These are phyloP conservation scores for Cyclina sinensis DNA, from an alignment of 1,140 invertebrate genomes.

Conservation along the genomic window DNA sequence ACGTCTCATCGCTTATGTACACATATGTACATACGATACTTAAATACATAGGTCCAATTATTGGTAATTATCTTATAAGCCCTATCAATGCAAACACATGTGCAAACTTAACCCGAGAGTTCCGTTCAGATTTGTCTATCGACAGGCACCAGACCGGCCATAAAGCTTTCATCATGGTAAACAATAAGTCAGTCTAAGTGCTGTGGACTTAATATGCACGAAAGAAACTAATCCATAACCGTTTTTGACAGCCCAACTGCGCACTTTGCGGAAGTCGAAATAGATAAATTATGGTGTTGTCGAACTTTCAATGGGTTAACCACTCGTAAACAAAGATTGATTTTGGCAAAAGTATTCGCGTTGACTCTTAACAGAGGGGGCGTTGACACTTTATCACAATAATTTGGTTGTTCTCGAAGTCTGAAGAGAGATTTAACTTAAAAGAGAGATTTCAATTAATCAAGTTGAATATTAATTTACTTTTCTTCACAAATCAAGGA, in stretches of 20 bases:
- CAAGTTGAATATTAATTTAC: not conserved
- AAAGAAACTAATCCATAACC: slow-evolving; percentile 28
- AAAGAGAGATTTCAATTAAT: slow-evolving; percentile 2
- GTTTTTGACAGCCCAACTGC: not conserved
- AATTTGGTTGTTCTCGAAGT: not conserved
- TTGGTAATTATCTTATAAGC: not conserved
- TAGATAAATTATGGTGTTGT: slow-evolving; percentile 34
- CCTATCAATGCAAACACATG: slow-evolving; percentile 5
- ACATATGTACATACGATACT: not conserved
- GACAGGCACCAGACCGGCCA: not conserved
- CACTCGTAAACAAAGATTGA: slow-evolving; percentile 27
- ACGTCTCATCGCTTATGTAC: not conserved
- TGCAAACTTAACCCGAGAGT: not conserved
- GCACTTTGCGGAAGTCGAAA: slow-evolving; percentile 15
- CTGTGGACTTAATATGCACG: not conserved
- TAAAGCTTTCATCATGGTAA: not conserved
- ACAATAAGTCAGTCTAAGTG: slow-evolving; percentile 5
- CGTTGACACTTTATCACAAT: slow-evolving; percentile 31
- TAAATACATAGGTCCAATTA: not conserved
- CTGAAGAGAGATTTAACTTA: not conserved
- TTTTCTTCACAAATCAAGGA: slow-evolving; percentile 7
- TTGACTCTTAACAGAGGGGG: not conserved
- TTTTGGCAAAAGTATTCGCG: slow-evolving; percentile 12
- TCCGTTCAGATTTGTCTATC: not conserved
- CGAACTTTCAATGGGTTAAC: slow-evolving; percentile 3